phyloP scores from a whole-genome alignment of 2,888 invertebrate genomes.

The Eilema sororculum region DNA sequence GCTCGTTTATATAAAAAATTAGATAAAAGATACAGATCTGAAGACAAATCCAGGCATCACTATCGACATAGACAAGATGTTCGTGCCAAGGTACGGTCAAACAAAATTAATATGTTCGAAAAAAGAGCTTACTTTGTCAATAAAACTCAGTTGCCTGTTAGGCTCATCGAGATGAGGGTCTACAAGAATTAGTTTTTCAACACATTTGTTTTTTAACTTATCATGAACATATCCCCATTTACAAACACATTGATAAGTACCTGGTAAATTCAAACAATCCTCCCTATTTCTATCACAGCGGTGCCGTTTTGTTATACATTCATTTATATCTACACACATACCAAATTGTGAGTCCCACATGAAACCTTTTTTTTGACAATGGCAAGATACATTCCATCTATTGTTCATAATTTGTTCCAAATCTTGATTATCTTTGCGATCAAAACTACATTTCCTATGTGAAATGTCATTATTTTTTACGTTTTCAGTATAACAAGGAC shows the following conservation, averaged over 20 bases:
- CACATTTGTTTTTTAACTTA: conserved; percentile 42
- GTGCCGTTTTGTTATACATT: conserved; percentile 79
- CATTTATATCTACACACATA: conserved; percentile 89
- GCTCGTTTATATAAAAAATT: conserved; percentile 92
- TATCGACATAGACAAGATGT: conserved; percentile 90
- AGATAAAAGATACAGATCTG: conserved; percentile 92
- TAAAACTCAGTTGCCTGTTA: conserved; percentile 11
- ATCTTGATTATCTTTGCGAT: conserved; percentile 74
- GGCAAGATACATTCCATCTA: conserved; percentile 88
- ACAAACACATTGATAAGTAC: conserved; percentile 81
- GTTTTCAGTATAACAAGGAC: conserved; percentile 85
- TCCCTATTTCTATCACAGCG: conserved; percentile 76
- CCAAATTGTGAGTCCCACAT: conserved; percentile 87
- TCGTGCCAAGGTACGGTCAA: conserved; percentile 90
- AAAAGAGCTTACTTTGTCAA: conserved; percentile 26
- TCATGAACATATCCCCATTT: conserved; percentile 78
- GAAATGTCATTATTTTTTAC: conserved; percentile 13
- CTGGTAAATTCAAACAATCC: conserved; percentile 87
- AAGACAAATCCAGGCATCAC: conserved; percentile 90
- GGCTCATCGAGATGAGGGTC: conserved; percentile 3
- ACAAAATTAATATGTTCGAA: conserved; percentile 24
- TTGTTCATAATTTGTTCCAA: conserved; percentile 83
- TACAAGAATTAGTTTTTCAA: conserved; percentile 25
- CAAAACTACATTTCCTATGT: conserved; percentile 60
- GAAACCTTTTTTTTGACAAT: conserved; percentile 83